Conservation (phyloP, 1,140 invertebrate species). For the Drosophila melanica region DNA sequence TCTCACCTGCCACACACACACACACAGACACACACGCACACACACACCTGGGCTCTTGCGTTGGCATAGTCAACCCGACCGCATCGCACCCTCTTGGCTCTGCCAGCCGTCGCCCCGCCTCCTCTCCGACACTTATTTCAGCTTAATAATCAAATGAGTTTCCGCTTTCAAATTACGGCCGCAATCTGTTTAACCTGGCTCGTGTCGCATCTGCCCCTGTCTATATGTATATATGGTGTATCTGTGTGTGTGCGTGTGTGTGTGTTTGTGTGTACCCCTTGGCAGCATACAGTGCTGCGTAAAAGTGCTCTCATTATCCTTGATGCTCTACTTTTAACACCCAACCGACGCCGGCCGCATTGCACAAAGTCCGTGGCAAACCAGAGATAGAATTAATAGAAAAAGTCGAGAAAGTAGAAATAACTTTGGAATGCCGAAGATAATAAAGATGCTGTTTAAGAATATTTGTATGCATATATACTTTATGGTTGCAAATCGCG, state of each 20-base stretch:
- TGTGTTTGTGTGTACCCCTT: constrained; percentile 29
- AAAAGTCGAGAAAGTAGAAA: background rate
- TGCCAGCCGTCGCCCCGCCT: background rate
- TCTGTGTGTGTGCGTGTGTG: constrained; percentile 7
- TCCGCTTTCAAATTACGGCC: constrained; percentile 80
- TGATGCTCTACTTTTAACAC: constrained; percentile 77
- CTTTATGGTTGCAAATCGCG: too few relatives aligned
- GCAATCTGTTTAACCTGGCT: constrained; percentile 76
- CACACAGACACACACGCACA: constrained; percentile 1
- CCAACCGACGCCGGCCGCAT: constrained; percentile 22
- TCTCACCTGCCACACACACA: constrained; percentile 58
- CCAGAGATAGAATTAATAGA: constrained; percentile 3
- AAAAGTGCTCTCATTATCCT: constrained; percentile 78
- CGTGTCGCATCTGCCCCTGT: constrained; percentile 54
- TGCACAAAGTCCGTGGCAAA: constrained; percentile 15
- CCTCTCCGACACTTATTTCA: constrained; percentile 67
- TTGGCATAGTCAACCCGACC: constrained; percentile 14
- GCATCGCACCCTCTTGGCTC: background rate
- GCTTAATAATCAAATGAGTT: constrained; percentile 83
- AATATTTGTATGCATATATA: too few relatives aligned
- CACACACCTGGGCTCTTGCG: constrained; percentile 27
- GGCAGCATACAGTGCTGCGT: constrained; percentile 52
- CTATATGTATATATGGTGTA: constrained; percentile 38
- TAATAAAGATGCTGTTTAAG: too few relatives aligned
- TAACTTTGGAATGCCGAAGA: too few relatives aligned